Evolutionary conservation across 2,113 vertebrate species (phyloP).

Genomic region (Acanthochromis polyacanthus): DNA sequence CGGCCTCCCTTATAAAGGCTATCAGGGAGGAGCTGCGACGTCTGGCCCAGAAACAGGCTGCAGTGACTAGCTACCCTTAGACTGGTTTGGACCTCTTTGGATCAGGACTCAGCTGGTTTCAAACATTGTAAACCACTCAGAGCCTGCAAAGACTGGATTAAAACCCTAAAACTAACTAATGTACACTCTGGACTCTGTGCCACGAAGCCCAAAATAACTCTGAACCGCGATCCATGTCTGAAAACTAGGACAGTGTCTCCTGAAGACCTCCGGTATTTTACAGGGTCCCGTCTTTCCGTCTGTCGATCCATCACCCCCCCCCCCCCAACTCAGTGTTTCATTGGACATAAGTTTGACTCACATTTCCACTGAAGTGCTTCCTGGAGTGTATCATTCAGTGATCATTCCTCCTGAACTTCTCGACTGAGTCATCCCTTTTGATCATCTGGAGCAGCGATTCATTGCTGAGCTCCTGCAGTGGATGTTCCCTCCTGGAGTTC

Average conservation of each 20-base stretch:
- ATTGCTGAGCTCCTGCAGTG: not conserved
- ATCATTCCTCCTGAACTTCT: constrained; percentile 54
- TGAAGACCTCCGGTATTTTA: constrained; percentile 65
- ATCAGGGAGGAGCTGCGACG: constrained; percentile 97
- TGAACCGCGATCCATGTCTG: constrained; percentile 35
- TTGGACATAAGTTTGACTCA: constrained; percentile 48
- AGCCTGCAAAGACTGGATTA: constrained; percentile 67
- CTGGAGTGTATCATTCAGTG: constrained; percentile 56
- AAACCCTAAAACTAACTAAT: constrained; percentile 12
- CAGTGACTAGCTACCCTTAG: constrained; percentile 89
- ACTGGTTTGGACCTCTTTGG: constrained; percentile 76
- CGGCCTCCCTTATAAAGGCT: constrained; percentile 97
- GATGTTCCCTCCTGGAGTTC: not conserved
- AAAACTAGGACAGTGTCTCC: constrained; percentile 31
- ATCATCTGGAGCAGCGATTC: constrained; percentile 4
- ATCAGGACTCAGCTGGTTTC: constrained; percentile 47
- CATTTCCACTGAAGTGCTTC: constrained; percentile 81
- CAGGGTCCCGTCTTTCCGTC: constrained; percentile 61
- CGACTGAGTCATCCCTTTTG: constrained; percentile 46
- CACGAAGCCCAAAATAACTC: constrained; percentile 29
- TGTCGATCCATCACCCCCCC: constrained; percentile 23
- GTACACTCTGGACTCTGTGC: constrained; percentile 33
- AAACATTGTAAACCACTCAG: constrained; percentile 55
- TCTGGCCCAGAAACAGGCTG: constrained; percentile 95
- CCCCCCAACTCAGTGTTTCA: constrained; percentile 49